Conservation (phyloP, 2,797 vertebrate genomes). For the Pogoniulus pusillus region DNA sequence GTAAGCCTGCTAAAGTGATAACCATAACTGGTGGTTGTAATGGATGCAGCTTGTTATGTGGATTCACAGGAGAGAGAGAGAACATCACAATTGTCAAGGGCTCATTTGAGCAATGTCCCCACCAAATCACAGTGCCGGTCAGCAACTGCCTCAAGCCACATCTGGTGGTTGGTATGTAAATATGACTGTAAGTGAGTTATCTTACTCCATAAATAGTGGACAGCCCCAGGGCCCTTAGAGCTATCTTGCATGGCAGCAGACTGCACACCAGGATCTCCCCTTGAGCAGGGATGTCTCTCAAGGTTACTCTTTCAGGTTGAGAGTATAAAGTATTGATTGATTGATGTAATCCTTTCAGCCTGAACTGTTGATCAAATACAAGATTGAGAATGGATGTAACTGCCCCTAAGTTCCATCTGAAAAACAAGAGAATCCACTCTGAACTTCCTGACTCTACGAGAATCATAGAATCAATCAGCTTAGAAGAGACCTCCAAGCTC, state of each 20-base stretch:
- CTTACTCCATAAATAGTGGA: neutral
- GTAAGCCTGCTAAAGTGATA: neutral
- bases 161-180: neutral
- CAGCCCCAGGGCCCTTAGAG: neutral
- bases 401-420: neutral
- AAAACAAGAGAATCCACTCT: neutral
- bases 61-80: neutral
- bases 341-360: neutral
- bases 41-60: neutral
- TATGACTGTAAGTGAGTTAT: neutral
- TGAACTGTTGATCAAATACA: neutral
- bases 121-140: neutral
- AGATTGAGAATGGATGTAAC: neutral
- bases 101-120: neutral
- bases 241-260: neutral
- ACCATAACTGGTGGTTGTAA: neutral
- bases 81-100: neutral
- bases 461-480: no score
- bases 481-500: no score
- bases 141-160: neutral
- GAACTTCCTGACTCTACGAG: neutral
- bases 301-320: neutral
- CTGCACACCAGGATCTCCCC: neutral
- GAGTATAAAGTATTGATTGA: neutral
- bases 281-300: neutral